Evolutionary conservation across 2,113 vertebrate genomes (phyloP).

Genomic region (Ptilonorhynchus violaceus): DNA sequence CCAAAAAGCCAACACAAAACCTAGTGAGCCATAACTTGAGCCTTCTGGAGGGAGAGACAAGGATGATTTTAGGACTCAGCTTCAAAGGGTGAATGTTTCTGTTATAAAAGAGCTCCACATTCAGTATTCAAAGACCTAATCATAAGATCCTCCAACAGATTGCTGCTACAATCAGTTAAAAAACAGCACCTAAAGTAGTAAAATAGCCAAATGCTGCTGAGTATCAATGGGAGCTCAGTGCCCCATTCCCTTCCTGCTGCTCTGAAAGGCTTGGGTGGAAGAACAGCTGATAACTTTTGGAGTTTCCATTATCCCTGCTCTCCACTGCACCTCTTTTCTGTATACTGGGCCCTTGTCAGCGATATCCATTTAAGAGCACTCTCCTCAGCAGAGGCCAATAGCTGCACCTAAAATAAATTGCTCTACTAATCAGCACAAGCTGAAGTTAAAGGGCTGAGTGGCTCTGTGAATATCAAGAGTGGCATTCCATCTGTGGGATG

Average conservation of each 20-base stretch:
- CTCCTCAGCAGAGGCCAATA: constrained; percentile 42
- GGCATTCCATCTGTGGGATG: constrained; percentile 65
- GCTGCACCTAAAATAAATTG: constrained; percentile 62
- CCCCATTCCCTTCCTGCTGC: background rate
- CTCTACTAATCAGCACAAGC: constrained; percentile 48
- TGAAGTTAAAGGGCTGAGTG: constrained; percentile 63
- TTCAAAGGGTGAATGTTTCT: background rate
- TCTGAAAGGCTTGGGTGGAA: background rate
- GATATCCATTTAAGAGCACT: constrained; percentile 22
- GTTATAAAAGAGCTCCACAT: background rate
- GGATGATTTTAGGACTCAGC: background rate
- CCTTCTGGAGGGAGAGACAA: constrained; percentile 4
- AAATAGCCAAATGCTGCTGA: background rate
- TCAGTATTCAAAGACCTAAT: background rate
- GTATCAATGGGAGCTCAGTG: background rate
- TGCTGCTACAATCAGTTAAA: background rate
- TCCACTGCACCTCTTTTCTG: background rate
- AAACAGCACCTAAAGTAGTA: background rate
- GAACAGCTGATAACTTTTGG: background rate
- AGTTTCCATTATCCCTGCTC: background rate
- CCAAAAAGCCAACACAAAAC: constrained; percentile 34
- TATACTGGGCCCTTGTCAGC: background rate
- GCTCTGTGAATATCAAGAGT: constrained; percentile 58
- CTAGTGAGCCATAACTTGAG: background rate
- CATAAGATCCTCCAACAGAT: background rate